Evolutionary conservation across 53 echinoderm and acorn worm genomes (phyloP).

Genomic region (Echinometra lucunter): DNA sequence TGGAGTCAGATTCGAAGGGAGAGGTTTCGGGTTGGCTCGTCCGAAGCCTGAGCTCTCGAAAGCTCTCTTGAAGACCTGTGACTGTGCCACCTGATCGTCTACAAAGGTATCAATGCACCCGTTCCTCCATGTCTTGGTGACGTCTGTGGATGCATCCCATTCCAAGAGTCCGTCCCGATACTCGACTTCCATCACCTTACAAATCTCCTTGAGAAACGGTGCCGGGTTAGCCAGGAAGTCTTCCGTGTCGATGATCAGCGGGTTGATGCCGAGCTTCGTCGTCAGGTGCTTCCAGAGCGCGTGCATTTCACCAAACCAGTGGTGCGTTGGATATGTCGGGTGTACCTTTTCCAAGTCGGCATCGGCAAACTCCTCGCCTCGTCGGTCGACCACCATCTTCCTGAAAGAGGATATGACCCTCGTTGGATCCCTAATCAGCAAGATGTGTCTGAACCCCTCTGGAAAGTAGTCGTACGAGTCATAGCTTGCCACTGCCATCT

Average conservation of each 20-base stretch:
- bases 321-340: slow-evolving; percentile 41
- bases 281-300: slow-evolving; percentile 51
- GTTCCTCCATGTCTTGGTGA: background rate
- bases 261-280: background rate
- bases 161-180: slow-evolving; percentile 52
- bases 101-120: background rate
- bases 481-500: slow-evolving; percentile 59
- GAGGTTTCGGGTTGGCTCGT: slow-evolving; percentile 27
- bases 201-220: slow-evolving; percentile 46
- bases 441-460: slow-evolving; percentile 36
- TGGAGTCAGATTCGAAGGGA: slow-evolving; percentile 4
- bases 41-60: slow-evolving; percentile 34
- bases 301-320: slow-evolving; percentile 62
- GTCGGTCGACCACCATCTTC: background rate
- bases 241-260: slow-evolving; percentile 61
- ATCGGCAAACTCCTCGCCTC: background rate
- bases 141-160: slow-evolving; percentile 40
- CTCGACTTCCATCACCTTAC: slow-evolving; percentile 54
- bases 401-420: slow-evolving; percentile 53
- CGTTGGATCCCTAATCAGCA: slow-evolving; percentile 34
- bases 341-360: slow-evolving; percentile 45
- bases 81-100: background rate
- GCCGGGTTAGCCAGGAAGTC: slow-evolving; percentile 43
- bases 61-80: background rate
- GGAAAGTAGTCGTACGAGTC: slow-evolving; percentile 55